These are phyloP conservation scores for Lithophane semibrunnea DNA, from an alignment of 2,888 invertebrate species.

Conservation along the genomic window DNA sequence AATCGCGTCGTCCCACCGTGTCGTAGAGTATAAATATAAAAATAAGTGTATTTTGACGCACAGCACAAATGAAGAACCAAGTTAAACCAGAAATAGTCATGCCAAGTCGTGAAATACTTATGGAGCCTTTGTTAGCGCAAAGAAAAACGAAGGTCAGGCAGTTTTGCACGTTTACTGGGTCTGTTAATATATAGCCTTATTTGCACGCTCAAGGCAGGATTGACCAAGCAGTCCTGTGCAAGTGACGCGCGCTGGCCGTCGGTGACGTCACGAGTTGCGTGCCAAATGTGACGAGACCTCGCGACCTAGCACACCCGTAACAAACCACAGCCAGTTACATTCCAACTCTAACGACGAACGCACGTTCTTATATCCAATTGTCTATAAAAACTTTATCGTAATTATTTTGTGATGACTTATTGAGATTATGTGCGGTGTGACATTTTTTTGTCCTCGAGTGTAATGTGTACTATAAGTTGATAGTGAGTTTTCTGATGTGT, in stretches of 20 bases:
- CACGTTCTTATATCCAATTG: slow-evolving; percentile 48
- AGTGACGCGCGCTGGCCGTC: slow-evolving; percentile 57
- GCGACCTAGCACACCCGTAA: slow-evolving; percentile 53
- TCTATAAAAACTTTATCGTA: slow-evolving; percentile 57
- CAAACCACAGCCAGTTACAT: slow-evolving; percentile 64
- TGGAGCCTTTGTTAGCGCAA: slow-evolving; percentile 44
- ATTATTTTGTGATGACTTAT: slow-evolving; percentile 44
- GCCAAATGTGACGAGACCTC: slow-evolving; percentile 64
- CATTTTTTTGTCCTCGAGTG: slow-evolving; percentile 54
- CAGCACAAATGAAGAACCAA: background rate
- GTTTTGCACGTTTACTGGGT: slow-evolving; percentile 35
- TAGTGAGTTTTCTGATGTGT: slow-evolving; percentile 70
- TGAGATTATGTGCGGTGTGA: slow-evolving; percentile 51
- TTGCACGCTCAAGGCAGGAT: slow-evolving; percentile 53
- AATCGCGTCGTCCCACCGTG: too few relatives aligned
- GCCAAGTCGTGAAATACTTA: slow-evolving; percentile 41
- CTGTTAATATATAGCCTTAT: slow-evolving; percentile 63
- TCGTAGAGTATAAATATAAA: background rate
- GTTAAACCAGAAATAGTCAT: slow-evolving; percentile 19
- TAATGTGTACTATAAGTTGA: slow-evolving; percentile 64
- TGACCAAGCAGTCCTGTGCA: slow-evolving; percentile 55
- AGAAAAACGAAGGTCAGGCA: slow-evolving; percentile 32
- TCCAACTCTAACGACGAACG: slow-evolving; percentile 48
- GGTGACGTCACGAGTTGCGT: slow-evolving; percentile 67
- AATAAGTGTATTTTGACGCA: slow-evolving; percentile 1